Evolutionary conservation across 1,140 invertebrate species (phyloP).

Genomic region (Caerostris extrusa): DNA sequence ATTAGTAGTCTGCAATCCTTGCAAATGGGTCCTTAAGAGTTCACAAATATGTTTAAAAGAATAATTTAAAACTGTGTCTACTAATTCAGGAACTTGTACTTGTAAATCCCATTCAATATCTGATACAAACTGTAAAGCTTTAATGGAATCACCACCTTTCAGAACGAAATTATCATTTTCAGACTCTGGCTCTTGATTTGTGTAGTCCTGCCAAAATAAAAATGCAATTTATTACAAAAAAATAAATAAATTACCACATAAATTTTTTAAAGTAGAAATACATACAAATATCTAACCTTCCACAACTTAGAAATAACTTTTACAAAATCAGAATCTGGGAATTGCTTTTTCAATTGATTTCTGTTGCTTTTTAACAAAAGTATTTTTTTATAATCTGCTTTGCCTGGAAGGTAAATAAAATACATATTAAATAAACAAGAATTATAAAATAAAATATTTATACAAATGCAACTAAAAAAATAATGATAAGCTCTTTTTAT

Average conservation of each 20-base stretch:
- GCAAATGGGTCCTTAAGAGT: neutral
- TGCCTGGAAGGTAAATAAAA: slow-evolving; percentile 27
- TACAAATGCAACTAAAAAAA: neutral
- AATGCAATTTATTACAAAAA: neutral
- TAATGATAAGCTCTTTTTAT: too few species aligned
- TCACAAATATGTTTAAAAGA: slow-evolving; percentile 78
- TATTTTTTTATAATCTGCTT: slow-evolving; percentile 47
- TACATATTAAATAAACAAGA: neutral
- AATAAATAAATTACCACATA: neutral
- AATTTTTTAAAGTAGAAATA: neutral
- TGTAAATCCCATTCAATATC: slow-evolving; percentile 79
- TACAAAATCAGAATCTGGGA: neutral
- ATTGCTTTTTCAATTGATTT: neutral
- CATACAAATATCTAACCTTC: slow-evolving; percentile 7
- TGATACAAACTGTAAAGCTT: slow-evolving; percentile 81
- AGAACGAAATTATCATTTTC: slow-evolving; percentile 80
- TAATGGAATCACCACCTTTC: slow-evolving; percentile 82
- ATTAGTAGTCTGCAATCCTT: neutral
- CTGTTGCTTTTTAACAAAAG: neutral
- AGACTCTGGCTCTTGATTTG: neutral
- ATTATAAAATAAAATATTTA: neutral
- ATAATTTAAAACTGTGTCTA: slow-evolving; percentile 80
- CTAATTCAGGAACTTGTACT: slow-evolving; percentile 78
- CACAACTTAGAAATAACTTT: slow-evolving; percentile 22
- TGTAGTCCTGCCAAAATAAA: slow-evolving; percentile 51